Base-by-base conservation (phyloP, 2,888 invertebrate genomes). In the Gymnocheta viridis region DNA sequence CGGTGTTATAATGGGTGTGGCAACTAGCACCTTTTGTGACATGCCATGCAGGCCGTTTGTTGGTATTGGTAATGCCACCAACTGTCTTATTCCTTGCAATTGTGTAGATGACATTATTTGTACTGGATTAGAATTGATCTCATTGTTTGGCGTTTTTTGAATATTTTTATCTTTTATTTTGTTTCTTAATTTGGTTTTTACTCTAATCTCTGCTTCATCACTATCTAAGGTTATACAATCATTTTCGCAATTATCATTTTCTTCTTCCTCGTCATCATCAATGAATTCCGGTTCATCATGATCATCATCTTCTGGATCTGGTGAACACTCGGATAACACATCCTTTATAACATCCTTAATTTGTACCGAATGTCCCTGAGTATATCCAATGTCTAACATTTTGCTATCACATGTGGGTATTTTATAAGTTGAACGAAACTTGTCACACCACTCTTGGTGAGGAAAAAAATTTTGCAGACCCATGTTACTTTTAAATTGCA, bases 401-500 rank as follows among this genome's bases (percentile, higher is more conserved):
- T 89, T 90, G 2, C 91, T 91, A 56, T 91, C 91, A 14, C 87
- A 89, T 32, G 89, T 87, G 1, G 85, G 85, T 3, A 91, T 89
- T 2, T 87, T 86, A 82, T 91, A 91, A 5, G 88, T 90, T 47
- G 79, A 73, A 3, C 91, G 89, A 79, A 91, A 91, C 58, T 90
- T 91, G 60, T 89, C 88, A 80, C 91, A 89, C 91, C 91, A 91
- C n/a, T 89, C 90, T 79, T 88, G 89, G 78, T 89, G 89, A 9
- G 91, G 91, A 69, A 91, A 90, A 77, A 91, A 91, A n/a, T 89
- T 88, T 17, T 85, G 87, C 62, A 91, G 35, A 3, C 90, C 89
- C 89, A 91, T 89, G 12, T 88, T 88, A 73, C 90, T 91, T 73
- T 90, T 90, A 79, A 91, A 91, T 24, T 91, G 91, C 64, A 91